Percentiles rank a stretch among this genome's conserved stretches.
These are phyloP conservation scores for Spodoptera litura DNA, from an alignment of 1,140 invertebrate species.

Conservation along the genomic window DNA sequence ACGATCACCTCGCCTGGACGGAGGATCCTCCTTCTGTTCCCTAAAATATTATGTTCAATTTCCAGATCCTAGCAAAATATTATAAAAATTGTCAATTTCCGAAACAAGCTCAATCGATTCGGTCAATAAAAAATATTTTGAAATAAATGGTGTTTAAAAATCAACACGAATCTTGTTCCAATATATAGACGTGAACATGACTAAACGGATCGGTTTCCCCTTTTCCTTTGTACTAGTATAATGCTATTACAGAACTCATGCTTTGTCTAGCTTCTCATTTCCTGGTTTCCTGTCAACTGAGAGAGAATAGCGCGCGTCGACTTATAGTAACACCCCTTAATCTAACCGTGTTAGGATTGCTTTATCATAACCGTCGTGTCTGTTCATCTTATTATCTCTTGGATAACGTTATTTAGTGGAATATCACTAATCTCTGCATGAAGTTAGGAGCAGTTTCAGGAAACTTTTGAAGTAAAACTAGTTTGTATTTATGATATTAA, in stretches of 20 bases:
- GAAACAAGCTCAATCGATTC: no score
- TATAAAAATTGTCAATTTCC: no score
- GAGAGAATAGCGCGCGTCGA: conserved; percentile 1
- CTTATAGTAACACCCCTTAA: background rate
- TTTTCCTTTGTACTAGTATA: background rate
- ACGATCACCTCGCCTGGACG: no score
- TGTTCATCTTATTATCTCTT: background rate
- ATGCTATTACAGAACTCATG: background rate
- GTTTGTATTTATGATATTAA: no score
- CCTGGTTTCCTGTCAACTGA: conserved; percentile 8
- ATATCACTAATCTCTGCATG: no score
- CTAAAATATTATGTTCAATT: no score
- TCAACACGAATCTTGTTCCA: background rate
- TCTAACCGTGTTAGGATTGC: background rate
- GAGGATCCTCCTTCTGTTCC: no score
- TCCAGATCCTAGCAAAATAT: no score
- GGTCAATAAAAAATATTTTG: no score
- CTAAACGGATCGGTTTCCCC: background rate
- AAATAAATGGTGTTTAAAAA: background rate
- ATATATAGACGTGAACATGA: background rate
- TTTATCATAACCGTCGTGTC: background rate
- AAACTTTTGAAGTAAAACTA: no score
- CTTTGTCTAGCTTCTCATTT: conserved; percentile 5
- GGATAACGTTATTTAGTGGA: no score
- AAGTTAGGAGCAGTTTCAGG: no score